These are phyloP conservation scores for Odontophorus gujanensis DNA, from an alignment of 2,113 vertebrate genomes.

Conservation along the genomic window DNA sequence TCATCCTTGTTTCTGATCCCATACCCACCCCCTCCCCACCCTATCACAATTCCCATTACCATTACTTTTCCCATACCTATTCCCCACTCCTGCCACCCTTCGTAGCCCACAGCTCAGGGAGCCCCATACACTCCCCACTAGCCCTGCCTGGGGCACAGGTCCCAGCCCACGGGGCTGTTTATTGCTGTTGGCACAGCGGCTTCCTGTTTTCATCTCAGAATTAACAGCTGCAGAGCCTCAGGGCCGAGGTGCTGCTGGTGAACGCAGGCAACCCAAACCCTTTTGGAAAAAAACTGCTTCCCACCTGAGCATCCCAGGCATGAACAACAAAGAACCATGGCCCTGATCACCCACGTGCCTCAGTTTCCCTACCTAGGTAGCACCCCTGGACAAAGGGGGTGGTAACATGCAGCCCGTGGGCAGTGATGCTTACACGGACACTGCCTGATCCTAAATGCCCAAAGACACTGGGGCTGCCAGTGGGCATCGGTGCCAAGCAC, in stretches of 20 bases:
- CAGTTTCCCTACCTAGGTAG: background rate
- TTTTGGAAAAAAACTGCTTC: background rate
- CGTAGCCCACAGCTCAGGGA: accelerated
- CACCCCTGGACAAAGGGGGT: too few species aligned
- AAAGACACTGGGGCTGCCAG: background rate
- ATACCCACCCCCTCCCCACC: background rate
- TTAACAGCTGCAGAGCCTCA: background rate
- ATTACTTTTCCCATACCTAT: background rate
- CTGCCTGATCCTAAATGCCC: accelerated
- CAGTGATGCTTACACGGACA: background rate
- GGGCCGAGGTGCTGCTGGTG: background rate
- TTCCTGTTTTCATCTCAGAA: slow-evolving; percentile 3
- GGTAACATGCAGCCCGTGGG: background rate
- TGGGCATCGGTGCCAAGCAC: background rate
- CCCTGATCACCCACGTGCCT: background rate
- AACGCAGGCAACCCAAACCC: background rate
- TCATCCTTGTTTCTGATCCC: background rate
- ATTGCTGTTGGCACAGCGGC: background rate
- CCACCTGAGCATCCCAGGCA: background rate
- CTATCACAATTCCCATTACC: background rate
- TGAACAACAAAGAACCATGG: accelerated
- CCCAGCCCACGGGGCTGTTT: background rate
- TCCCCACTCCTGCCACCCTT: accelerated
- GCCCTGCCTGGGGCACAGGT: background rate
- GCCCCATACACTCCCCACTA: background rate